These are phyloP conservation scores for Drosophila rufa DNA, from an alignment of 1,140 invertebrate genomes.

Conservation along the genomic window DNA sequence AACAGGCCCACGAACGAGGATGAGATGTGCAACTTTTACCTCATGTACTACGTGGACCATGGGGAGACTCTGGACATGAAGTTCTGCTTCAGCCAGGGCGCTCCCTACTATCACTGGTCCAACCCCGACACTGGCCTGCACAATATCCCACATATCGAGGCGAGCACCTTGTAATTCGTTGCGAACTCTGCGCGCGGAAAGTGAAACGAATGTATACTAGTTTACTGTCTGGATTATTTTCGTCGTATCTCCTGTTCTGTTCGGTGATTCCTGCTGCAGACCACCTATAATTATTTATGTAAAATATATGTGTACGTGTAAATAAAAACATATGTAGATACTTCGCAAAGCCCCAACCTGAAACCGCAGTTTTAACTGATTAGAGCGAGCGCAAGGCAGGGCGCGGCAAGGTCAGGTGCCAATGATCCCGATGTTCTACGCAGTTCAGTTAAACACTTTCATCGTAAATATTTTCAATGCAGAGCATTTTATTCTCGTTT, in stretches of 20 bases:
- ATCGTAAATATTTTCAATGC: slow-evolving; percentile 61
- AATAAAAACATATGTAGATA: slow-evolving; percentile 63
- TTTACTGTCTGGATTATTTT: slow-evolving; percentile 67
- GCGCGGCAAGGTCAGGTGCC: slow-evolving; percentile 4
- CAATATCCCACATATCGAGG: slow-evolving; percentile 92
- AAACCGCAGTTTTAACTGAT: not conserved
- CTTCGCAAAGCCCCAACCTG: slow-evolving; percentile 28
- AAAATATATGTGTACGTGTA: slow-evolving; percentile 52
- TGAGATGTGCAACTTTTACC: slow-evolving; percentile 99
- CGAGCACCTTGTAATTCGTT: slow-evolving; percentile 86
- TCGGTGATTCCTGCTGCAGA: slow-evolving; percentile 43
- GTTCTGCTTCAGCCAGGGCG: slow-evolving; percentile 94
- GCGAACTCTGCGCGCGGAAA: slow-evolving; percentile 23
- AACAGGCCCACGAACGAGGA: slow-evolving; percentile 94
- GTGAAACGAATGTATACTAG: slow-evolving; percentile 68
- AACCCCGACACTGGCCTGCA: slow-evolving; percentile 88
- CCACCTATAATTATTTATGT: slow-evolving; percentile 53
- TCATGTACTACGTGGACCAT: slow-evolving; percentile 98
- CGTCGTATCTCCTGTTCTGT: slow-evolving; percentile 56
- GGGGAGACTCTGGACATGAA: slow-evolving; percentile 91
- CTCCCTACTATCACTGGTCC: slow-evolving; percentile 93
- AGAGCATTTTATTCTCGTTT: slow-evolving; percentile 74
- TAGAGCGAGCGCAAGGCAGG: not conserved
- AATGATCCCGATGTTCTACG: slow-evolving; percentile 22
- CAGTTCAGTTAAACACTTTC: slow-evolving; percentile 29